These are phyloP conservation scores for Champsocephalus esox DNA, from an alignment of 2,797 vertebrate species.

Conservation along the genomic window DNA sequence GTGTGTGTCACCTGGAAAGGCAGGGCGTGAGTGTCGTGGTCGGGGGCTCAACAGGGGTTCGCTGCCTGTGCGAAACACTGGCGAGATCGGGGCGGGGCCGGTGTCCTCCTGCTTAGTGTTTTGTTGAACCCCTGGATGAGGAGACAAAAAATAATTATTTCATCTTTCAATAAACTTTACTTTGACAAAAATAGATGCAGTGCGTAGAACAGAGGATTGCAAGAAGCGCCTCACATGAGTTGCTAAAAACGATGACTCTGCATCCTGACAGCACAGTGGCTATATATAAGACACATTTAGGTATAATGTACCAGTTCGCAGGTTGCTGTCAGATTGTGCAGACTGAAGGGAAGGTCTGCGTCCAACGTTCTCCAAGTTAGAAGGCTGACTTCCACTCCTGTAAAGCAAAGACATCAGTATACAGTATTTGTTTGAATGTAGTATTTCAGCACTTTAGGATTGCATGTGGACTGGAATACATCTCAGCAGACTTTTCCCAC, in stretches of 20 bases:
- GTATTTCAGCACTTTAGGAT: background rate
- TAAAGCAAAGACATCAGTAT: conserved; percentile 12
- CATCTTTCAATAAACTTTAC: too few relatives aligned
- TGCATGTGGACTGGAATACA: background rate
- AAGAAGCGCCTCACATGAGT: background rate
- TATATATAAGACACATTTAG: background rate
- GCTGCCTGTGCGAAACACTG: conserved; percentile 89
- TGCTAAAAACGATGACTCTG: background rate
- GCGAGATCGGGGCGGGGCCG: conserved; percentile 77
- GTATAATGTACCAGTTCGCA: conserved; percentile 76
- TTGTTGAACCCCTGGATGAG: conserved; percentile 68
- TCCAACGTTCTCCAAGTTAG: conserved; percentile 85
- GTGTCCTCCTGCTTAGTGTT: conserved; percentile 46
- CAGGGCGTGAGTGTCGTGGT: conserved; percentile 57
- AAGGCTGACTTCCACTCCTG: conserved; percentile 90
- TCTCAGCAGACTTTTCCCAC: conserved; percentile 44
- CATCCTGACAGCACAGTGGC: background rate
- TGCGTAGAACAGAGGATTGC: background rate
- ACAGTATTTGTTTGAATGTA: background rate
- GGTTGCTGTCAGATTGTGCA: conserved; percentile 90
- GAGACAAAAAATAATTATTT: background rate
- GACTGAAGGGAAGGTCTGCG: conserved; percentile 81
- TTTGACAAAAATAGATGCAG: too few relatives aligned
- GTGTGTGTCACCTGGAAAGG: conserved; percentile 60
- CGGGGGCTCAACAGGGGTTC: conserved; percentile 87